A percentile compares a stretch with the other conserved stretches of the same genome.
Evolutionary conservation across 2,113 vertebrate genomes (phyloP).

Genomic region (Larimichthys crocea): DNA sequence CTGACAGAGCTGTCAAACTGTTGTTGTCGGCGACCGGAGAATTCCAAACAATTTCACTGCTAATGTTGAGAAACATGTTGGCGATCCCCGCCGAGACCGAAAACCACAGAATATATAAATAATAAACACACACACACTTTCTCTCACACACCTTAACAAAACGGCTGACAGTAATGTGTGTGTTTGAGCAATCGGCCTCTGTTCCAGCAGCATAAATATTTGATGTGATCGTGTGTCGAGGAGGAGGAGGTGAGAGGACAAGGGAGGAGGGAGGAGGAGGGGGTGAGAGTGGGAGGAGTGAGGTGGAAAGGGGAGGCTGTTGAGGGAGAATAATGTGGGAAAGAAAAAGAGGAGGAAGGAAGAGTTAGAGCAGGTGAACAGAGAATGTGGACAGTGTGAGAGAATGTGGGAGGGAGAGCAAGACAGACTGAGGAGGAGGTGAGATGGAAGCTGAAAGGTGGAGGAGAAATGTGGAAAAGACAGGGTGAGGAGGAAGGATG

Average conservation of each 20-base stretch:
- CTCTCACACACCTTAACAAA: constrained; percentile 65
- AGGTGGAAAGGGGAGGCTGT: not conserved
- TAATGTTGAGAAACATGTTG: constrained; percentile 78
- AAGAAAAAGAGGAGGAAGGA: not conserved
- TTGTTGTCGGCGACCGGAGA: constrained; percentile 58
- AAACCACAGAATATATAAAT: constrained; percentile 72
- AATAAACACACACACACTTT: constrained; percentile 67
- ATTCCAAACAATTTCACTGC: constrained; percentile 77
- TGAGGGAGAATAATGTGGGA: not conserved
- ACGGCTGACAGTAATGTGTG: constrained; percentile 73
- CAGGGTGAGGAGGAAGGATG: not conserved
- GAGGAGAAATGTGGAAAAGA: not conserved
- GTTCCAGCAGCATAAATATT: constrained; percentile 72
- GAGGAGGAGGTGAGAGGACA: constrained; percentile 35
- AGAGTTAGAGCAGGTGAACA: constrained; percentile 6
- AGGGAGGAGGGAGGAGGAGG: not conserved
- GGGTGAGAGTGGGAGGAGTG: constrained; percentile 6
- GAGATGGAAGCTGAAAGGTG: not conserved
- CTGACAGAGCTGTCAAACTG: constrained; percentile 78
- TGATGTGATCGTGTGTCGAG: constrained; percentile 64
- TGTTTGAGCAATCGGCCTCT: constrained; percentile 68
- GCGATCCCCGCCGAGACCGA: constrained; percentile 67
- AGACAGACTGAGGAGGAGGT: not conserved
- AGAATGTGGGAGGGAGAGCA: not conserved
- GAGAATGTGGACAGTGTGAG: not conserved